Base-by-base conservation (phyloP, 2,113 vertebrate genomes). In the Varanus salvator region DNA sequence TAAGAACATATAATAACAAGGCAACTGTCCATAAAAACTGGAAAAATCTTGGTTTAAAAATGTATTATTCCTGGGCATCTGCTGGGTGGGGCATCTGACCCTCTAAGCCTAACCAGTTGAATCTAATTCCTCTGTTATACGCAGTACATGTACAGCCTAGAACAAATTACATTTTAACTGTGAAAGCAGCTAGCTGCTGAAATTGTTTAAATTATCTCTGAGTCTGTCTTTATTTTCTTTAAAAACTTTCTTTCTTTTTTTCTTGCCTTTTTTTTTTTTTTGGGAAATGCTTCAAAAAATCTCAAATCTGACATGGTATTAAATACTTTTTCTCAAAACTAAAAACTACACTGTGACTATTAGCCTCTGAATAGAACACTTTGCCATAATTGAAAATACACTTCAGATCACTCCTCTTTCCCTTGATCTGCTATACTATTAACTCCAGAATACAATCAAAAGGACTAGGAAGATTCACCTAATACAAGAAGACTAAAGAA, bases 401-500 rank as follows among this genome's bases (percentile, higher is more conserved):
- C 17, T 64, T 75, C 69, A 71, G 27, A 48, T 6, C 9, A 1
- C n/a, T 52, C 25, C 31, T 48, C 38, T 83, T 27, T 27, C 57
- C 34, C 31, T 74, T 72, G 25, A 1, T 75, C 50, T 12, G n/a
- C 27, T 72, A 85, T 1, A 57, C 3, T 14, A 48, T 66, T 21
- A 48, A 17, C 6, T 21, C 38, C 57, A n/a, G 25, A 21, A 60
- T 44, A 66, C 54, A 68, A 34, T 52, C 27, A 52, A 88, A 72
- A 48, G 17, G 64, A 84, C 90, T 57, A 34, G 93, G 64, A 25
- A 17, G 7, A 97, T 96, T 95, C 94, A 99, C 99, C 99, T 95
- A 99, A 96, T 81, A 99, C 98, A 5, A 99, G 97, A 86, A 99
- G 98, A 89, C 98, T 99, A 97, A 99, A 99, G 96, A 99, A 99